Evolutionary conservation across 1,140 invertebrate genomes (phyloP).

Genomic region (Acromyrmex echinatior): DNA sequence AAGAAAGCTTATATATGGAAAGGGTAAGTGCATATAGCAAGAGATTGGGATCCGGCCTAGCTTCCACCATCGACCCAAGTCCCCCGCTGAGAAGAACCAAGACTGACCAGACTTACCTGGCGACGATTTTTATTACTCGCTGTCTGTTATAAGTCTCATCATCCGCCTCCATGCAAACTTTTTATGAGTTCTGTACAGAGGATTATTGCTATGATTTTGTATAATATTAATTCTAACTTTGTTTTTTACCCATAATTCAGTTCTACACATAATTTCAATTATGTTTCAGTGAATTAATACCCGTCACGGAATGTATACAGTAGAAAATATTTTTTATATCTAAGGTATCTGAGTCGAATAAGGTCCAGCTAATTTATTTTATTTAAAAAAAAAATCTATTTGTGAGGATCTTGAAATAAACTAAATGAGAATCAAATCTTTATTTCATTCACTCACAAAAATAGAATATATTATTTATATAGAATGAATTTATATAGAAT

Average conservation of each 20-base stretch:
- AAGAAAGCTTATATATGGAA: constrained; percentile 25
- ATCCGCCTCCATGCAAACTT: constrained; percentile 34
- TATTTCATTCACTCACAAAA: too few species aligned
- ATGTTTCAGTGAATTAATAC: too few species aligned
- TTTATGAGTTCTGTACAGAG: constrained; percentile 26
- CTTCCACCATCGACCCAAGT: constrained; percentile 33
- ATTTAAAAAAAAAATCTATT: too few species aligned
- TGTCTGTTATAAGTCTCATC: constrained; percentile 22
- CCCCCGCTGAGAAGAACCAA: constrained; percentile 61
- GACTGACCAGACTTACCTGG: constrained; percentile 55
- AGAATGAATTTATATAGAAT: too few species aligned
- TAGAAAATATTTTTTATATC: too few species aligned
- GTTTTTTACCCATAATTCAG: neutral
- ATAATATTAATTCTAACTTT: constrained; percentile 3
- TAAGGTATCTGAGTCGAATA: too few species aligned
- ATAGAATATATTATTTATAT: too few species aligned
- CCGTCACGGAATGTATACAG: too few species aligned
- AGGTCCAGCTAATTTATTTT: too few species aligned
- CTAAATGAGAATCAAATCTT: too few species aligned
- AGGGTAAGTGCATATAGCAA: constrained; percentile 22
- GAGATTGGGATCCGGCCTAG: constrained; percentile 49
- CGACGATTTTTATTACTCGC: constrained; percentile 70
- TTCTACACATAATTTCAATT: too few species aligned
- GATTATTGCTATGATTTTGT: constrained; percentile 18
- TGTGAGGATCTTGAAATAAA: too few species aligned